phyloP scores from a whole-genome alignment of 2,113 vertebrate genomes.

The Aphelocoma coerulescens region DNA sequence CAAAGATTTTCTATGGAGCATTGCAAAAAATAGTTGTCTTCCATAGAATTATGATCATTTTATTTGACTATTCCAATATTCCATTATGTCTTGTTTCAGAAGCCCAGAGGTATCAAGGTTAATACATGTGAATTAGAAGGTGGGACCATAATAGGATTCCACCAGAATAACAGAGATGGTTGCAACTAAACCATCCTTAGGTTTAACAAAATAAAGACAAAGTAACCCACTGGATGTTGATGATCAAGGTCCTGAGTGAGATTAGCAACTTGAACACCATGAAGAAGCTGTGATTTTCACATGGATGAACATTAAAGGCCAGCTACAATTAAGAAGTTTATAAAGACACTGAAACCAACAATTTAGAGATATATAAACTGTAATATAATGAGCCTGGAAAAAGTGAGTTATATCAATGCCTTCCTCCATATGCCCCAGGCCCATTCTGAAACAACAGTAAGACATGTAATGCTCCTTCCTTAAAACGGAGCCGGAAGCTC shows the following conservation, averaged over 20 bases:
- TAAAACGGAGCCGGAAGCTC: not conserved
- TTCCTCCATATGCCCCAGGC: not conserved
- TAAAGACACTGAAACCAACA: not conserved
- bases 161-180: not conserved
- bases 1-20: not conserved
- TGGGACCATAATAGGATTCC: not conserved
- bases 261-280: not conserved
- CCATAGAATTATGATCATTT: not conserved
- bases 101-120: not conserved
- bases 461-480: not conserved
- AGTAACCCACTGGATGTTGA: not conserved
- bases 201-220: not conserved
- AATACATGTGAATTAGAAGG: not conserved
- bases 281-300: not conserved
- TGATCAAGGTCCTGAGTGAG: not conserved
- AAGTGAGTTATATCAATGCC: not conserved
- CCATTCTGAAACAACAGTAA: not conserved
- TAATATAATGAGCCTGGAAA: not conserved
- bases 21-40: not conserved
- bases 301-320: not conserved
- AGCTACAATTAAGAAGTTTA: not conserved
- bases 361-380: not conserved
- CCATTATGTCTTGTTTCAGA: not conserved
- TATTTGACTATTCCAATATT: not conserved
- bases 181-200: not conserved